Percentiles rank a stretch among this genome's conserved stretches.
phyloP scores from a whole-genome alignment of 2,888 invertebrate species.

The Stenodera caucasica region DNA sequence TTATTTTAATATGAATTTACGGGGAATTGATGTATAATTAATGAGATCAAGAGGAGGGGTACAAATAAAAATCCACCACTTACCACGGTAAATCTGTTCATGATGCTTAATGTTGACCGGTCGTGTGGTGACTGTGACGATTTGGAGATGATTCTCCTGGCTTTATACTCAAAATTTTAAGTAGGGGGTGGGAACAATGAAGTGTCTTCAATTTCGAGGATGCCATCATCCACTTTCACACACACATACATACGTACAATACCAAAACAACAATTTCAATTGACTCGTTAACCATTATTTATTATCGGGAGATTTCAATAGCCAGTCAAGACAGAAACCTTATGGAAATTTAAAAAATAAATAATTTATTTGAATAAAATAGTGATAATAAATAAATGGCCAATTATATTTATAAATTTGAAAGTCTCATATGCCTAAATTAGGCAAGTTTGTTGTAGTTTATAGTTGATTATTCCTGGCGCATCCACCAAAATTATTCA shows the following conservation, averaged over 20 bases:
- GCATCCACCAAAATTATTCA: not conserved
- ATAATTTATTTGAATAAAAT: no score
- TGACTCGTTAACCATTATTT: not conserved
- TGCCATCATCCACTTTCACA: constrained; percentile 43
- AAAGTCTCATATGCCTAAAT: no score
- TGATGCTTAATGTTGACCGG: constrained; percentile 55
- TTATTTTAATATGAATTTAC: no score
- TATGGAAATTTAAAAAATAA: no score
- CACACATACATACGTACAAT: constrained; percentile 13
- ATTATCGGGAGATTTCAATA: not conserved
- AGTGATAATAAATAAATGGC: no score
- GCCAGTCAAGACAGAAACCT: not conserved
- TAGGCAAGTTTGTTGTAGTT: not conserved
- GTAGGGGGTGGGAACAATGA: constrained; percentile 46
- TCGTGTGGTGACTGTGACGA: constrained; percentile 54
- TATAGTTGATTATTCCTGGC: not conserved
- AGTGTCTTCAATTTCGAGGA: constrained; percentile 42
- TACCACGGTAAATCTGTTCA: constrained; percentile 58
- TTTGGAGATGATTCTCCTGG: constrained; percentile 38
- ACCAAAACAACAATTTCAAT: constrained; percentile 5
- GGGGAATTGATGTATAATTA: no score
- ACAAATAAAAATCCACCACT: constrained; percentile 40
- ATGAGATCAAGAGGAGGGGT: no score
- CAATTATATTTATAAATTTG: no score
- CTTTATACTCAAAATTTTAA: constrained; percentile 49